These are phyloP conservation scores for Parnassius smintheus DNA, from an alignment of 2,888 invertebrate species.

Conservation along the genomic window DNA sequence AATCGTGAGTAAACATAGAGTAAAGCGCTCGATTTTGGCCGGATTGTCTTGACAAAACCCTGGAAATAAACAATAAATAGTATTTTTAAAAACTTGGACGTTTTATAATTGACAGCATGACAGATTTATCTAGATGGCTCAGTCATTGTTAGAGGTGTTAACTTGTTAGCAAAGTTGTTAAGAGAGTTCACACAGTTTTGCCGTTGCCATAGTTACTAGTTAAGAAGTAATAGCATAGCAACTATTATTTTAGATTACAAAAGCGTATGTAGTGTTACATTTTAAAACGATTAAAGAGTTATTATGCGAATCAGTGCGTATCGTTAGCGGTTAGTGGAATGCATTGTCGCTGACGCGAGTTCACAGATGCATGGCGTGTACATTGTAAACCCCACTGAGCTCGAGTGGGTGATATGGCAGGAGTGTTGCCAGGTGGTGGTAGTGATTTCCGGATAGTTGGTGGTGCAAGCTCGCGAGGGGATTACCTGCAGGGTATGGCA, in stretches of 20 bases:
- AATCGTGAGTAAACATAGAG: slow-evolving; percentile 71
- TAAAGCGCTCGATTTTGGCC: slow-evolving; percentile 67
- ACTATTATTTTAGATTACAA: slow-evolving; percentile 61
- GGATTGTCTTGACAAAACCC: slow-evolving; percentile 69
- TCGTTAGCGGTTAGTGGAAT: slow-evolving; percentile 74
- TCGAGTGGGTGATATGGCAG: slow-evolving; percentile 86
- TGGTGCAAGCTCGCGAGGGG: slow-evolving; percentile 90
- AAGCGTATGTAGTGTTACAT: slow-evolving; percentile 63
- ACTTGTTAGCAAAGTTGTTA: slow-evolving; percentile 77
- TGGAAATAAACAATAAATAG: slow-evolving; percentile 72
- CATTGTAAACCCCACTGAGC: slow-evolving; percentile 84
- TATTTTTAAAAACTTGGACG: slow-evolving; percentile 72
- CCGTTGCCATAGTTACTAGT: slow-evolving; percentile 60
- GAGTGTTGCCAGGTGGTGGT: slow-evolving; percentile 83
- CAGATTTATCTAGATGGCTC: slow-evolving; percentile 78
- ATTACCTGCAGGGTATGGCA: slow-evolving; percentile 99
- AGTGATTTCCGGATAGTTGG: slow-evolving; percentile 83
- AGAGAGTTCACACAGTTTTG: slow-evolving; percentile 72
- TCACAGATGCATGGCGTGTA: slow-evolving; percentile 91
- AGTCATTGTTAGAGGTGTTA: slow-evolving; percentile 77
- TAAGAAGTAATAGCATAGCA: slow-evolving; percentile 71
- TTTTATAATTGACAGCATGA: slow-evolving; percentile 73
- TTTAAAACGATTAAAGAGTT: slow-evolving; percentile 56
- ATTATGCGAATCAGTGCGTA: slow-evolving; percentile 58
- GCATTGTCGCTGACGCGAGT: slow-evolving; percentile 79